phyloP scores from a whole-genome alignment of 2,797 vertebrate species.

The Benthosema pterotum region DNA sequence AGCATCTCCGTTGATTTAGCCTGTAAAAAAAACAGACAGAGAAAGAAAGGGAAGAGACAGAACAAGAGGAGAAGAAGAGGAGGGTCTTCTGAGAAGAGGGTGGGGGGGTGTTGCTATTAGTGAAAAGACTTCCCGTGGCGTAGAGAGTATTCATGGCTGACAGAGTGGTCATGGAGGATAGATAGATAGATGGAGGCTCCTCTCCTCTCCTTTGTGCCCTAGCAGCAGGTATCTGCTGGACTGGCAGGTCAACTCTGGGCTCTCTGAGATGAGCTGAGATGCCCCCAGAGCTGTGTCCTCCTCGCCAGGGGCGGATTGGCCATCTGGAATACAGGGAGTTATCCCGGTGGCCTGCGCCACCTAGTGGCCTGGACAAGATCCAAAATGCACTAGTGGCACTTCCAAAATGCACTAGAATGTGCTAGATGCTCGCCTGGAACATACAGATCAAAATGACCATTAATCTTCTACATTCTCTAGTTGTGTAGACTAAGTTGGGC shows the following conservation, averaged over 20 bases:
- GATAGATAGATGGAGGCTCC: constrained; percentile 67
- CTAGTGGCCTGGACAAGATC: too few relatives aligned
- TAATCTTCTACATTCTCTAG: too few relatives aligned
- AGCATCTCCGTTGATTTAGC: constrained; percentile 80
- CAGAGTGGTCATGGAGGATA: constrained; percentile 80
- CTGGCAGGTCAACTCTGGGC: constrained; percentile 80
- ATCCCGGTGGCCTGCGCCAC: too few relatives aligned
- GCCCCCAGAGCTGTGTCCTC: constrained; percentile 24
- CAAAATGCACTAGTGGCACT: too few relatives aligned
- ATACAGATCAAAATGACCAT: too few relatives aligned
- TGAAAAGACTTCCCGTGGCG: constrained; percentile 81
- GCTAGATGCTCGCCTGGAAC: too few relatives aligned
- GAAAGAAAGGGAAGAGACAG: constrained; percentile 60
- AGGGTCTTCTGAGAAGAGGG: constrained; percentile 56
- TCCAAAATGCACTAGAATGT: too few relatives aligned
- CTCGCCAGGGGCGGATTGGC: too few relatives aligned
- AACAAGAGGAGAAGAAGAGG: constrained; percentile 53
- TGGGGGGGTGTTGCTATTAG: constrained; percentile 65
- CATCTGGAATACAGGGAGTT: too few relatives aligned
- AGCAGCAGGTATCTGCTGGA: constrained; percentile 85
- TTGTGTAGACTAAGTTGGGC: too few relatives aligned
- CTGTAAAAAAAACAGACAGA: constrained; percentile 70
- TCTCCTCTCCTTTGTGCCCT: constrained; percentile 78
- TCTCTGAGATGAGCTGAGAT: too few relatives aligned
- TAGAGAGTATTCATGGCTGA: constrained; percentile 83